Evolutionary conservation across 1,140 invertebrate genomes (phyloP).

Genomic region (Mamestra configurata): DNA sequence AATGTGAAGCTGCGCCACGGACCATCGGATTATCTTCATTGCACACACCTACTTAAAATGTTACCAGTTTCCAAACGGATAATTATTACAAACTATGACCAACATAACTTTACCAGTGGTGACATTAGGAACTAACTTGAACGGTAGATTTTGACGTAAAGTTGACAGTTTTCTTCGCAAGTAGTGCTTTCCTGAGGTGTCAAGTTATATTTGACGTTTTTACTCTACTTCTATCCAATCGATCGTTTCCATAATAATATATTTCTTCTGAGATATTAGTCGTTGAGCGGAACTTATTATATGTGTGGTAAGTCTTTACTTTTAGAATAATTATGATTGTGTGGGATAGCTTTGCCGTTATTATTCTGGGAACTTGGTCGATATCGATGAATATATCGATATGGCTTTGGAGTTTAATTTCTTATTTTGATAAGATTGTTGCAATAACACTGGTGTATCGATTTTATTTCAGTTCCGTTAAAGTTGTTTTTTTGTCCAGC

Average conservation of each 20-base stretch:
- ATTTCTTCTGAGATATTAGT: conserved; percentile 12
- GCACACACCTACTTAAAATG: conserved; percentile 35
- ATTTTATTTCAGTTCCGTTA: no score
- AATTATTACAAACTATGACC: conserved; percentile 10
- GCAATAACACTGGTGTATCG: neutral
- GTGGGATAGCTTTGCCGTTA: conserved; percentile 36
- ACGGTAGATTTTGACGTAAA: neutral
- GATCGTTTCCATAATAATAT: conserved; percentile 15
- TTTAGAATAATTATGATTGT: neutral
- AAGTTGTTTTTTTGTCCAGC: no score
- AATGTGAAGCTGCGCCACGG: conserved; percentile 64
- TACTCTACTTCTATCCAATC: conserved; percentile 16
- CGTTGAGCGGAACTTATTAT: conserved; percentile 13
- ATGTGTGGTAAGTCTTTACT: neutral
- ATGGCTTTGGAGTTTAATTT: neutral
- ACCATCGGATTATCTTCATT: conserved; percentile 55
- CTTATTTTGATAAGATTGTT: neutral
- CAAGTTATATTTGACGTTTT: neutral
- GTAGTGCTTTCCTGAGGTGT: neutral
- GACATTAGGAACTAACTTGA: neutral
- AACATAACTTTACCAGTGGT: neutral
- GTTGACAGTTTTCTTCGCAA: neutral
- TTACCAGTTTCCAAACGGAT: conserved; percentile 21
- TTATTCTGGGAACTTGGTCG: neutral
- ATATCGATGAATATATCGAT: neutral